Evolutionary conservation across 1,140 invertebrate species (phyloP).

Genomic region (Lordiphosa clarofinis): DNA sequence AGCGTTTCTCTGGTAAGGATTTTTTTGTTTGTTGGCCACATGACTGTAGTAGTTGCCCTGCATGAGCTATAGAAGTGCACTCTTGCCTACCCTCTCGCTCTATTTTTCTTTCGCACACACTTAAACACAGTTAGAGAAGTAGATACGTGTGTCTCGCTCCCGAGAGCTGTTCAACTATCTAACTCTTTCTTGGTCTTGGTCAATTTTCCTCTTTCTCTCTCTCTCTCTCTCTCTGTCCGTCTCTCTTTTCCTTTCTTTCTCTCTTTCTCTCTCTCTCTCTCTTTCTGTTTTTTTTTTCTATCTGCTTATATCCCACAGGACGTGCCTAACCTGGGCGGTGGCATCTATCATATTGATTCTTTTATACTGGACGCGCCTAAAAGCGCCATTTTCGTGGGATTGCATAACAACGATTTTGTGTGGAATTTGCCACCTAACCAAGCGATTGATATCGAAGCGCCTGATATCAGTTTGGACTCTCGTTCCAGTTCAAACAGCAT

Average conservation of each 20-base stretch:
- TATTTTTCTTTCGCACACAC: too few relatives aligned
- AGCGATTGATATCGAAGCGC: conserved; percentile 6
- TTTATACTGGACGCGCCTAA: conserved; percentile 75
- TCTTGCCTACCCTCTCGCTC: neutral
- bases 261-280: conserved; percentile 17
- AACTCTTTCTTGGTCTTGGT: conserved; percentile 3
- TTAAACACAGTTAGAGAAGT: neutral
- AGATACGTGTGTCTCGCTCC: neutral
- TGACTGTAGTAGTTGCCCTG: too few relatives aligned
- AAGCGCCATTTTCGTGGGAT: conserved; percentile 78
- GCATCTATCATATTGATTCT: conserved; percentile 78
- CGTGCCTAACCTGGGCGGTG: conserved; percentile 60
- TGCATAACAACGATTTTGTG: conserved; percentile 62
- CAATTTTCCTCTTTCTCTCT: conserved; percentile 10
- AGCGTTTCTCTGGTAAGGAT: too few relatives aligned
- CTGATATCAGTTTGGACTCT: too few relatives aligned
- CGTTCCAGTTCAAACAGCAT: too few relatives aligned
- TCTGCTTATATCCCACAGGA: conserved; percentile 72
- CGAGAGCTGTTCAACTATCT: conserved; percentile 2
- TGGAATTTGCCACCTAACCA: conserved; percentile 54
- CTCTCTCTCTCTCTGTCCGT: conserved; percentile 2
- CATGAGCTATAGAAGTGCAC: too few relatives aligned
- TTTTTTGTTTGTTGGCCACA: too few relatives aligned
- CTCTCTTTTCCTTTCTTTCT: conserved; percentile 13
- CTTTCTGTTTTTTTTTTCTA: conserved; percentile 50